Base-by-base conservation (phyloP, 2,797 vertebrate genomes). In the Artibeus jamaicensis region DNA sequence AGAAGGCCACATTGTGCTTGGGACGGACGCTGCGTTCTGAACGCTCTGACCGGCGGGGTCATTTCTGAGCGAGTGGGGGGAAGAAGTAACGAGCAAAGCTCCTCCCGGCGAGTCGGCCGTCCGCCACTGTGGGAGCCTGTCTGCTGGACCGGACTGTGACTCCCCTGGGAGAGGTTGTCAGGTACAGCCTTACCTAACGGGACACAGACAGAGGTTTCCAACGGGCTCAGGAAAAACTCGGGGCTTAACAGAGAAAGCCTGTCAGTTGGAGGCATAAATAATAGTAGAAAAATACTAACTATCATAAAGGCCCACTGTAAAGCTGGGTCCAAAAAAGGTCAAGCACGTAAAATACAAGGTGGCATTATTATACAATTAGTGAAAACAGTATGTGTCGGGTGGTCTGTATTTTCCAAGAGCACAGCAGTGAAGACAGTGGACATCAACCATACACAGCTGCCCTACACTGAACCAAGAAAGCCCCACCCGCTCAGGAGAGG, bases 131-230 rank as follows among this genome's bases (percentile, higher is more conserved):
- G 5, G 71, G 7, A 42, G 6, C 16, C 0, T 1, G 19, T n/a
- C 42, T 39, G 15, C 71, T 4, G 15, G 16, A 4, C 65, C 62
- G 29, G 53, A 19, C 29, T 81, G 44, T 15, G n/a, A 53, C 81
- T 82, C 81, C 29, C 74, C 37, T 19, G 55, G 0, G 6, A 0
- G 0, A 83, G 67, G 81, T 55, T 93, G 83, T 96, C 78, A 50
- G 81, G 24, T 0, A 2, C 6, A 65, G 26, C 34, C 91, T 32
- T 57, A 91, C 82, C 39, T 89, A 84, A 65, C 1, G 24, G 29
- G 39, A 81, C n/a, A 53, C 44, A 94, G 34, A 78, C 9, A 78
- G 22, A 89, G 57, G 21, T 89, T 87, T 83, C 62, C 37, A 85
- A 94, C 1, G 34, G 46, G 78, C 22, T 89, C 2, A 16, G 22